Evolutionary conservation across 1,140 invertebrate species (phyloP).

Genomic region (Nylanderia fulva): DNA sequence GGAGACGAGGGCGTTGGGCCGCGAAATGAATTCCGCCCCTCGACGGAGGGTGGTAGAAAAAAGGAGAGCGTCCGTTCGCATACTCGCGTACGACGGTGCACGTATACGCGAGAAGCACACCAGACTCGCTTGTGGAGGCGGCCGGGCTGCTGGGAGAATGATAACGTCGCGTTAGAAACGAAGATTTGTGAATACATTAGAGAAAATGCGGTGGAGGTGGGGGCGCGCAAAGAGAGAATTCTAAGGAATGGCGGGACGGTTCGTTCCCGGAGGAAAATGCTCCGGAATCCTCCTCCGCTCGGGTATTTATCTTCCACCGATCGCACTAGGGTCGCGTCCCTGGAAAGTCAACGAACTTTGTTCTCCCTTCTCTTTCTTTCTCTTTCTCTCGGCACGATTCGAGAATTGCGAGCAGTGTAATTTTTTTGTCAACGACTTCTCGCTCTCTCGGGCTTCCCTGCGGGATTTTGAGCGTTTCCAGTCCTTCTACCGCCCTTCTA

Average conservation of each 20-base stretch:
- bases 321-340: constrained; percentile 63
- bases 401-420: constrained; percentile 55
- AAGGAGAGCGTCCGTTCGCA: constrained; percentile 57
- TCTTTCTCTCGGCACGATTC: not conserved
- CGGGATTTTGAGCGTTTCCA: constrained; percentile 28
- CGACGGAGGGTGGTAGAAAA: constrained; percentile 58
- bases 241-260: constrained; percentile 62
- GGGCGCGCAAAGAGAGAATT: constrained; percentile 25
- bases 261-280: constrained; percentile 68
- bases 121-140: not conserved
- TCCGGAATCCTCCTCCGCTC: constrained; percentile 66
- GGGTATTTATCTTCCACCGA: constrained; percentile 75
- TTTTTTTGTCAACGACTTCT: constrained; percentile 61
- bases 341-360: constrained; percentile 66
- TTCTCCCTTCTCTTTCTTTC: not conserved
- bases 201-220: constrained; percentile 71
- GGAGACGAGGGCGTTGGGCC: constrained; percentile 82
- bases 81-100: constrained; percentile 12
- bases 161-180: constrained; percentile 80
- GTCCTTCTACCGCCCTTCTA: not conserved
- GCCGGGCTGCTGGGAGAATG: constrained; percentile 79
- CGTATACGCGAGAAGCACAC: constrained; percentile 15
- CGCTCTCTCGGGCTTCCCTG: constrained; percentile 34
- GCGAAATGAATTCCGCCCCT: constrained; percentile 83
- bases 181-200: constrained; percentile 84